Conservation (phyloP, 1,140 invertebrate genomes). For the Brachionus rubens region DNA sequence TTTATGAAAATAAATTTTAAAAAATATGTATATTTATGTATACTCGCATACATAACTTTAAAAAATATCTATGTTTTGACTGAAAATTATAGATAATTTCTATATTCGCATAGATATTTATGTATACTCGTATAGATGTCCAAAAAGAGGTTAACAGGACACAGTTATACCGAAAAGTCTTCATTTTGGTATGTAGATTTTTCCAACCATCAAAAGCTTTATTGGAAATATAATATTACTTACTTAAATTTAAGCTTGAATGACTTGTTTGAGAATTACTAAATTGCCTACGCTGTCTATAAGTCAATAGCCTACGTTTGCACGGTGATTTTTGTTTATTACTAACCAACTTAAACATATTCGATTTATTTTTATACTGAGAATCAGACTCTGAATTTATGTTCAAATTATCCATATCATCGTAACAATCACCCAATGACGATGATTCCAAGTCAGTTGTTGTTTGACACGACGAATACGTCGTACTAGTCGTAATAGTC, state of each 20-base stretch:
- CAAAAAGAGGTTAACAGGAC: too few relatives aligned
- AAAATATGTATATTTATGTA: too few relatives aligned
- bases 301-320: background rate
- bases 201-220: too few relatives aligned
- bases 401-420: slow-evolving; percentile 15
- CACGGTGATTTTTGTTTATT: background rate
- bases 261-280: background rate
- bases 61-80: too few relatives aligned
- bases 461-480: background rate
- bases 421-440: slow-evolving; percentile 13
- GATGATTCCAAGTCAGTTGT: slow-evolving; percentile 27
- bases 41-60: too few relatives aligned
- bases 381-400: background rate
- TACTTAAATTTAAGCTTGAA: slow-evolving; percentile 26
- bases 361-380: background rate
- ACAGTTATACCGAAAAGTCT: too few relatives aligned
- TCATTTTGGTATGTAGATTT: too few relatives aligned
- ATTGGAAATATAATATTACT: too few relatives aligned
- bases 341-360: background rate
- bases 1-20: too few relatives aligned
- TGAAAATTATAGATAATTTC: too few relatives aligned
- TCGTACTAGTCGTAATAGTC: slow-evolving; percentile 1
- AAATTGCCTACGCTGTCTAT: background rate
- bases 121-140: too few relatives aligned
- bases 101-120: too few relatives aligned